Evolutionary conservation across 2,113 vertebrate genomes (phyloP), one percentile per base, ranked within the genome.

Genomic region (Otolemur garnettii): DNA sequence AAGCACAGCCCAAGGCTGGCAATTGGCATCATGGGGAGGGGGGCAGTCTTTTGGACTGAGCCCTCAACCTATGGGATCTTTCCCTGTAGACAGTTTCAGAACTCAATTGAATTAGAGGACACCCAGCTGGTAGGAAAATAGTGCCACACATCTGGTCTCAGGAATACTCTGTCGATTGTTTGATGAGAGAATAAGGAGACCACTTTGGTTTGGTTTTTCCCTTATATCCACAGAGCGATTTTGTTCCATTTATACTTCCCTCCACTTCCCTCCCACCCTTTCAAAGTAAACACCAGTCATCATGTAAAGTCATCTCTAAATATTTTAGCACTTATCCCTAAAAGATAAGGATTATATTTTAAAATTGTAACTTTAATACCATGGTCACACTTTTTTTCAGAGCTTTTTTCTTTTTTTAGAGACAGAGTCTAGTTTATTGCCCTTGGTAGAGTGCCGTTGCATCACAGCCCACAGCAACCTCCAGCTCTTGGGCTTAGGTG

Each of bases 341-440:
- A 71, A 96, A 85, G 57, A 50, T 38, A 84, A 94, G 62, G 35
- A 45, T 26, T 42, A 0, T 74, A n/a, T 79, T 92, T 94, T 79
- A 84, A 88, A 89, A 50, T 7, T 35, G 11, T 90, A 93, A 71
- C 22, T 90, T 72, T 59, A 91, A 86, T 68, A 5, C n/a, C 33
- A 85, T 66, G 45, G 33, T 96, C 72, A 80, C 64, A 53, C 24
- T 50, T 45, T 45, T 45, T 45, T 38, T 38, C 38, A 38, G 38
- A 38, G 38, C 38, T 38, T 38, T 38, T 38, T 38, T 38, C 38
- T 38, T 38, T 38, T 38, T 38, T 38, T 38, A 38, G 38, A 38
- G 38, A 38, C 38, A 38, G 38, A 38, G 38, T 38, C 38, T 38
- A 38, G 38, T 38, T 38, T 38, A 38, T 38, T 38, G 38, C 38